Evolutionary conservation across 2,888 invertebrate species (phyloP).

Genomic region (Pollenia labialis): DNA sequence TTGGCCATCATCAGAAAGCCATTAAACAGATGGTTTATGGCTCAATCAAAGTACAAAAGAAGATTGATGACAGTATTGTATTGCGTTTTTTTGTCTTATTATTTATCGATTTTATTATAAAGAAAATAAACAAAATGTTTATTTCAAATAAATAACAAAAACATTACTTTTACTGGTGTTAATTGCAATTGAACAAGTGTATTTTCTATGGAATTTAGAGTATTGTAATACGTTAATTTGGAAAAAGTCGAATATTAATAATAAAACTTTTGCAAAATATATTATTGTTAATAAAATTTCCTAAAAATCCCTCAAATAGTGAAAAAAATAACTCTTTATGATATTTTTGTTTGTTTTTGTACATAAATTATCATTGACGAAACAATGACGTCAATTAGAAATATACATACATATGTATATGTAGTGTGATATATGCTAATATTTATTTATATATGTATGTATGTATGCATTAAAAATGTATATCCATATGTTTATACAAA

Average conservation of each 20-base stretch:
- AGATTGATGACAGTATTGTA: not conserved
- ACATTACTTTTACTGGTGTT: too few species aligned
- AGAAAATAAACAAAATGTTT: not conserved
- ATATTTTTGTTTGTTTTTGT: conserved; percentile 8
- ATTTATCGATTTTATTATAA: conserved; percentile 9
- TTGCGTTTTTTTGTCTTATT: not conserved
- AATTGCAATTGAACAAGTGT: too few species aligned
- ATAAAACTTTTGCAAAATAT: too few species aligned
- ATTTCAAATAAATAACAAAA: not conserved
- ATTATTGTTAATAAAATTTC: too few species aligned
- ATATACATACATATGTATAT: not conserved
- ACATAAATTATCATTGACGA: conserved; percentile 20
- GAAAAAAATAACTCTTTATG: too few species aligned
- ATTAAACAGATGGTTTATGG: not conserved
- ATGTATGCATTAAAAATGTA: not conserved
- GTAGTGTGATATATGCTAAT: not conserved
- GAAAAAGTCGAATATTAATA: too few species aligned
- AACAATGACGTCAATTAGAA: conserved; percentile 54
- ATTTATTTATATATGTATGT: not conserved
- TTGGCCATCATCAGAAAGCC: conserved; percentile 25
- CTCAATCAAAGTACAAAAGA: not conserved
- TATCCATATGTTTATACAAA: too few species aligned
- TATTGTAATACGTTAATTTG: too few species aligned
- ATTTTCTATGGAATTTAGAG: too few species aligned
- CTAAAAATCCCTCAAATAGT: too few species aligned